Conservation (phyloP, 2,113 vertebrate species). For the Delphinus delphis region DNA sequence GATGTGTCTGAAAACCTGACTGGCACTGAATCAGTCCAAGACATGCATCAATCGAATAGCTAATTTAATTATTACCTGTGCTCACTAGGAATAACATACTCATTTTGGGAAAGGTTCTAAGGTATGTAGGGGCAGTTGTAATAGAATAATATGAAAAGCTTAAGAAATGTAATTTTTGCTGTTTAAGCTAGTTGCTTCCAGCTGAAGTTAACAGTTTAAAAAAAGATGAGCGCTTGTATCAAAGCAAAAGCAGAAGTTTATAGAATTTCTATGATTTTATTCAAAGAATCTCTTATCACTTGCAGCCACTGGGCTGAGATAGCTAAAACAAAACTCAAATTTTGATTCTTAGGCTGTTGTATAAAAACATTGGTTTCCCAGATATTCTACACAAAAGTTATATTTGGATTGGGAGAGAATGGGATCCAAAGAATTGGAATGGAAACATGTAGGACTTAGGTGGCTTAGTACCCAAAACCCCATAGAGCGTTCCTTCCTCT, state of each 20-base stretch:
- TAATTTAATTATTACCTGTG: conserved; percentile 13
- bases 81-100: neutral
- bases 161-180: conserved; percentile 12
- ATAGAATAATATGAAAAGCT: neutral
- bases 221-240: neutral
- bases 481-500: neutral
- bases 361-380: neutral
- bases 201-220: neutral
- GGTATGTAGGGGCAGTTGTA: neutral
- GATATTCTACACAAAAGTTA: conserved; percentile 2
- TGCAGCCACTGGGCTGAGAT: neutral
- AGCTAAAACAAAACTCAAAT: conserved; percentile 26
- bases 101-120: neutral
- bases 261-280: conserved; percentile 10
- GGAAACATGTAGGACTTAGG: neutral
- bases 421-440: neutral
- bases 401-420: neutral
- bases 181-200: neutral
- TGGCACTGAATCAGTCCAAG: neutral
- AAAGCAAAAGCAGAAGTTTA: conserved; percentile 16
- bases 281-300: conserved; percentile 11
- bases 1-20: neutral
- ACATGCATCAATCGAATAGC: neutral
- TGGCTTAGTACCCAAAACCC: neutral
- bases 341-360: neutral